phyloP scores from a whole-genome alignment of 1,140 invertebrate species.

The Hylaeus volcanicus region DNA sequence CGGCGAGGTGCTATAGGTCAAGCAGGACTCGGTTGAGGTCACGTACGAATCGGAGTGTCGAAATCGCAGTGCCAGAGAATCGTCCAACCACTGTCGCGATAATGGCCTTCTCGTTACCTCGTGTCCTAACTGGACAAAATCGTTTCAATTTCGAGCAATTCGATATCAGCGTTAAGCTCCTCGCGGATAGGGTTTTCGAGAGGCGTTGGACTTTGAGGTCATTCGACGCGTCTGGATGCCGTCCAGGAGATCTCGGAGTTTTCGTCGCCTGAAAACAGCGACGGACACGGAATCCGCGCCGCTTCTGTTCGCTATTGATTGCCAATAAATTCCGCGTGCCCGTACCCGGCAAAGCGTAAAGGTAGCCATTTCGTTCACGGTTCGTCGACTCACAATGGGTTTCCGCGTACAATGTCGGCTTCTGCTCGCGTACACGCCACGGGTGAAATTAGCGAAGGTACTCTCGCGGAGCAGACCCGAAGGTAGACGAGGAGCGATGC shows the following conservation, averaged over 20 bases:
- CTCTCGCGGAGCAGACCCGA: constrained; percentile 15
- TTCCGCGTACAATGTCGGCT: constrained; percentile 68
- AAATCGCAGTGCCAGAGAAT: too few species aligned
- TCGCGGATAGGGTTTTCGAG: too few species aligned
- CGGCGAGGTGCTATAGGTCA: too few species aligned
- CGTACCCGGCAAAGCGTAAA: constrained; percentile 69
- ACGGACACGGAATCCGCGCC: neutral
- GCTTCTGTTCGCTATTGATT: constrained; percentile 62
- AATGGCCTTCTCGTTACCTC: too few species aligned
- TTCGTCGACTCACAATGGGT: constrained; percentile 68
- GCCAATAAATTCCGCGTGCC: constrained; percentile 71
- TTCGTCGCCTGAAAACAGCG: constrained; percentile 22
- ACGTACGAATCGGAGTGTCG: too few species aligned
- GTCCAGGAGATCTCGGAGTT: neutral
- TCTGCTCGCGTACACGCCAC: constrained; percentile 57
- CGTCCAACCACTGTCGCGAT: too few species aligned
- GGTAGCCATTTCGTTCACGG: constrained; percentile 73
- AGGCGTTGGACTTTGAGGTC: too few species aligned
- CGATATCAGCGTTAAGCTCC: too few species aligned
- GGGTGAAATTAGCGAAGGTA: constrained; percentile 65
- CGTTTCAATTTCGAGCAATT: too few species aligned
- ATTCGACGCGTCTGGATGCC: neutral
- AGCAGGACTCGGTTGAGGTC: too few species aligned
- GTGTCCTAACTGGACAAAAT: too few species aligned
- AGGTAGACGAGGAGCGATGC: constrained; percentile 14